Evolutionary conservation across 2,797 vertebrate species (phyloP).

Genomic region (Tiaroga cobitis): DNA sequence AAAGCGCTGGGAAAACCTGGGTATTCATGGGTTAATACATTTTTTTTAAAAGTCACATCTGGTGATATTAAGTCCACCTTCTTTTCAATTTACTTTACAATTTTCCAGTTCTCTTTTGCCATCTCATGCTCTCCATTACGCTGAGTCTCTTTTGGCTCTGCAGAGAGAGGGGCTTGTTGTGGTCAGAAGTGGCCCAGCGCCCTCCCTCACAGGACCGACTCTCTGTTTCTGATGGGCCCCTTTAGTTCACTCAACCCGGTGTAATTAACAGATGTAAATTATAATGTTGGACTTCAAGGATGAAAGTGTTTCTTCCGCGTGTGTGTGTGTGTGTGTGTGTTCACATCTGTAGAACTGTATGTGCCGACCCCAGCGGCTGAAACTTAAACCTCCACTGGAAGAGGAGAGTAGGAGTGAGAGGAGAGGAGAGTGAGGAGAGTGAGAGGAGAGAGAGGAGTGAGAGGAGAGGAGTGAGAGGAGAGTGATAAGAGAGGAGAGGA

Average conservation of each 20-base stretch:
- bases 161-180: slow-evolving; percentile 21
- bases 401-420: neutral
- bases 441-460: no score
- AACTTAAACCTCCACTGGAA: slow-evolving; percentile 37
- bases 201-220: slow-evolving; percentile 2
- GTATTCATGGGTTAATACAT: neutral
- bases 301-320: slow-evolving; percentile 72
- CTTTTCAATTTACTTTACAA: slow-evolving; percentile 19
- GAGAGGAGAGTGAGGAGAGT: neutral
- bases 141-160: neutral
- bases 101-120: slow-evolving; percentile 9
- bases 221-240: slow-evolving; percentile 35
- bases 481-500: neutral
- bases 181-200: slow-evolving; percentile 23
- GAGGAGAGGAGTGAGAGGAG: neutral
- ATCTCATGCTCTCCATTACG: slow-evolving; percentile 18
- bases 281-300: slow-evolving; percentile 66
- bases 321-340: slow-evolving; percentile 6
- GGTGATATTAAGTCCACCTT: neutral
- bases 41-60: neutral
- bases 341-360: slow-evolving; percentile 36
- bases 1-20: neutral
- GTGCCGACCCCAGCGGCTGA: slow-evolving; percentile 43
- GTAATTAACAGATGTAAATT: slow-evolving; percentile 80
- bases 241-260: slow-evolving; percentile 61